Percentiles rank a stretch among this genome's conserved stretches.
Evolutionary conservation across 2,888 invertebrate genomes (phyloP).

Genomic region (Fragum whitleyi): DNA sequence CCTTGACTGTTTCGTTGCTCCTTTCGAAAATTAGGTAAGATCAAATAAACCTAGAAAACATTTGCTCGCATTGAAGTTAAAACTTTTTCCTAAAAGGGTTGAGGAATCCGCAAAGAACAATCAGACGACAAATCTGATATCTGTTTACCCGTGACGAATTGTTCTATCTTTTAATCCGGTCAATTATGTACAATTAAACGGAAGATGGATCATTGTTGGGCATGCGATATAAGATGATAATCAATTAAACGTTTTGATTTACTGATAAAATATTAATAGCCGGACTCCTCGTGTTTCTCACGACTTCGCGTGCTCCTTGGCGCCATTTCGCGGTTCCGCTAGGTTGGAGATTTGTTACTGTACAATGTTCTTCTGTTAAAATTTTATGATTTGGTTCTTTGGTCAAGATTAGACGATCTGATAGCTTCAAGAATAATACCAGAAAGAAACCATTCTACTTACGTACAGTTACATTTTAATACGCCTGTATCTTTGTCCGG

Average conservation of each 20-base stretch:
- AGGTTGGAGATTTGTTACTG: not conserved
- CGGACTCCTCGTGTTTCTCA: slow-evolving; percentile 16
- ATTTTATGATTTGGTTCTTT: no score
- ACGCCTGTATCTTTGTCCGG: no score
- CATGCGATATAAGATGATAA: slow-evolving; percentile 30
- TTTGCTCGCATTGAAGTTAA: no score
- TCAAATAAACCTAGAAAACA: no score
- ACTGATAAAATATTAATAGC: slow-evolving; percentile 28
- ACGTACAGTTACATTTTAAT: no score
- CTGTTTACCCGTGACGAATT: slow-evolving; percentile 6
- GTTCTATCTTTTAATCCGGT: slow-evolving; percentile 21
- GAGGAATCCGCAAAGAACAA: not conserved
- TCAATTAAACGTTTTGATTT: slow-evolving; percentile 28
- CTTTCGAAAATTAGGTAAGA: no score
- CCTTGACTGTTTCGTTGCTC: no score
- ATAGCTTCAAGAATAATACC: no score
- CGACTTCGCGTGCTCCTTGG: slow-evolving; percentile 8
- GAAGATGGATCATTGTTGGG: slow-evolving; percentile 22
- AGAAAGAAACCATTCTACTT: no score
- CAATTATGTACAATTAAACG: slow-evolving; percentile 24
- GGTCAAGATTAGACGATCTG: no score
- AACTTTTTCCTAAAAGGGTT: not conserved
- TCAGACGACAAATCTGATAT: not conserved
- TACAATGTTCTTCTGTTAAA: no score
- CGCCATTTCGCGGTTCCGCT: not conserved